Conservation (phyloP, 2,888 invertebrate genomes). For the Scaeva pyrastri region DNA sequence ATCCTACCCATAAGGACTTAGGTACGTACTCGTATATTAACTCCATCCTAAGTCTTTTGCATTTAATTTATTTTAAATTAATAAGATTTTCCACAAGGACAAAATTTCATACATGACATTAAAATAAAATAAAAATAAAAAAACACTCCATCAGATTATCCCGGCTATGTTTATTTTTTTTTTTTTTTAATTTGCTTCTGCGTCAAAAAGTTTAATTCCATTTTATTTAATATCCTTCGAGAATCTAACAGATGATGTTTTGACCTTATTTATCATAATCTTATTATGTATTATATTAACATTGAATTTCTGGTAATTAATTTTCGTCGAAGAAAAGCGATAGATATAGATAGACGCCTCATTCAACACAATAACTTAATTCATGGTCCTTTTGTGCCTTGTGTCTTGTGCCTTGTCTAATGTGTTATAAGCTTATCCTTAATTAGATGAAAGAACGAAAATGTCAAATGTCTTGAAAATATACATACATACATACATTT, state of each 20-base stretch:
- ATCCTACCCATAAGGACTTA: too few species aligned
- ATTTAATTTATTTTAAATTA: too few species aligned
- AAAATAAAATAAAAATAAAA: neutral
- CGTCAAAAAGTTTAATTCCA: neutral
- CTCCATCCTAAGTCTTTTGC: too few species aligned
- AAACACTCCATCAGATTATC: neutral
- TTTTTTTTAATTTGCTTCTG: neutral
- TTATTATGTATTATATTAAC: neutral
- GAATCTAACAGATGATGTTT: neutral
- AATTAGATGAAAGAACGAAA: neutral
- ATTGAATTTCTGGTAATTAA: slow-evolving; percentile 32
- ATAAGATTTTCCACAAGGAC: too few species aligned
- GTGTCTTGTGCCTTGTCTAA: neutral
- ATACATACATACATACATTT: too few species aligned
- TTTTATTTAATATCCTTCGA: neutral
- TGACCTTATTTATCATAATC: slow-evolving; percentile 12
- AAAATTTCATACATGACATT: too few species aligned
- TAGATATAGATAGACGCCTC: neutral
- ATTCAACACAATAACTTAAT: neutral
- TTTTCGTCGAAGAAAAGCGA: neutral
- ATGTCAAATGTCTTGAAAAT: neutral
- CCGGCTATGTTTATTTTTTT: neutral
- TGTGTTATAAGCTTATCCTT: neutral
- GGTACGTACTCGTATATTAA: too few species aligned
- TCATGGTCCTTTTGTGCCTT: neutral